Conservation (phyloP, 1,140 invertebrate genomes). For the Vanessa tameamea region DNA sequence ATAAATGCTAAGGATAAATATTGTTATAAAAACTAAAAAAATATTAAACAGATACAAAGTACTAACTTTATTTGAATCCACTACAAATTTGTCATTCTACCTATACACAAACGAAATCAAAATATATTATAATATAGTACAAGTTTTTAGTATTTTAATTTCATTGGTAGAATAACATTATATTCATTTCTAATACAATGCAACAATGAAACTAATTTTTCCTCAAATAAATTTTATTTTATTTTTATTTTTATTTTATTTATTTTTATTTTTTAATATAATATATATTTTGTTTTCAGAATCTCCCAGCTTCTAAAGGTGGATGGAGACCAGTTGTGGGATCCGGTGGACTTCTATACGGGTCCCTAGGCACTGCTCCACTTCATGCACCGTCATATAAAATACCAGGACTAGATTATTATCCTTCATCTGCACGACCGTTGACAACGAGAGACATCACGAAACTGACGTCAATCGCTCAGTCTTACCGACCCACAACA, state of each 20-base stretch:
- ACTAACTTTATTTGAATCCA: too few species aligned
- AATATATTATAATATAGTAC: not conserved
- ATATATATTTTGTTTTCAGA: conserved; percentile 54
- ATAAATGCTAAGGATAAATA: too few species aligned
- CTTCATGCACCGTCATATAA: conserved; percentile 69
- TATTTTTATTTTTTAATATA: too few species aligned
- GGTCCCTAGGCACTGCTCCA: conserved; percentile 55
- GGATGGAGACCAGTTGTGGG: conserved; percentile 78
- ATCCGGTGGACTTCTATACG: conserved; percentile 61
- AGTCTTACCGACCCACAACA: conserved; percentile 74
- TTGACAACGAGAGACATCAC: conserved; percentile 66
- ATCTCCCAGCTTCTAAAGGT: conserved; percentile 67
- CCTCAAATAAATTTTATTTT: not conserved
- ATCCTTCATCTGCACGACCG: conserved; percentile 70
- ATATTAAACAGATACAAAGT: too few species aligned
- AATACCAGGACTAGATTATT: conserved; percentile 57
- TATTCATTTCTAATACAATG: not conserved
- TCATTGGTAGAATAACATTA: too few species aligned
- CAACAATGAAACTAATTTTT: not conserved
- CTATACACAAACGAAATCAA: not conserved
- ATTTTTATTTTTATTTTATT: too few species aligned
- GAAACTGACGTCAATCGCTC: conserved; percentile 75
- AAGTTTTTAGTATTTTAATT: too few species aligned
- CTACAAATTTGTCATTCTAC: too few species aligned
- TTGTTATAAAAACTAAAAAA: too few species aligned